A percentile compares a stretch with the other conserved stretches of the same genome.
Conservation (phyloP, 1,140 invertebrate species). For the Drosophila ananassae region DNA sequence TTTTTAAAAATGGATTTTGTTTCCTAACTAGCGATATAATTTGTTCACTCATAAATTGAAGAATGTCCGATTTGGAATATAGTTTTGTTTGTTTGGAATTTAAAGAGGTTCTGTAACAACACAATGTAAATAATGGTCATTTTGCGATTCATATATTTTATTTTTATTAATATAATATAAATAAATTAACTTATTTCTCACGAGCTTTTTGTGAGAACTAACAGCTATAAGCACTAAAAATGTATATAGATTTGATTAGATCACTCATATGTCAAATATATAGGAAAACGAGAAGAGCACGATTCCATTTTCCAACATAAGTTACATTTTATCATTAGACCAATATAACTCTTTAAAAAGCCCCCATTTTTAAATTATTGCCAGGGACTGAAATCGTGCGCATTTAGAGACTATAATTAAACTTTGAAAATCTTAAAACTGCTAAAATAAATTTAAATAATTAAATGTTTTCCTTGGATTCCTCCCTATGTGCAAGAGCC, state of each 20-base stretch:
- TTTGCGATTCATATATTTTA: background rate
- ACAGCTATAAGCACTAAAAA: background rate
- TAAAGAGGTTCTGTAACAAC: too few species aligned
- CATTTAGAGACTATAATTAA: background rate
- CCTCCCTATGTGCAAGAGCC: constrained; percentile 61
- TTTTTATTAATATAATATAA: background rate
- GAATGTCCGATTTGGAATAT: background rate
- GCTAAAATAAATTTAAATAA: constrained; percentile 28
- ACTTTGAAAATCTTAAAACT: background rate
- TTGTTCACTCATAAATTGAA: background rate
- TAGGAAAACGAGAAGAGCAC: constrained; percentile 11
- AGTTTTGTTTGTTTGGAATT: too few species aligned
- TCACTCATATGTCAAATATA: constrained; percentile 8
- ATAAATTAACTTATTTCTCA: background rate
- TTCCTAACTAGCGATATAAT: too few species aligned
- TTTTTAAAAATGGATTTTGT: background rate
- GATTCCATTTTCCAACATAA: background rate
- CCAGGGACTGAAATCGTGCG: background rate
- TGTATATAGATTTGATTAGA: background rate
- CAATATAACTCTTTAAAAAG: constrained; percentile 2
- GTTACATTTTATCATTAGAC: background rate
- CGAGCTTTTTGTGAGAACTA: background rate
- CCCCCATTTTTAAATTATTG: background rate
- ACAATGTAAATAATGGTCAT: background rate
- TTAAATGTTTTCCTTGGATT: constrained; percentile 2